These are phyloP conservation scores for Toxonevra muliebris DNA, from an alignment of 2,888 invertebrate genomes.

Conservation along the genomic window DNA sequence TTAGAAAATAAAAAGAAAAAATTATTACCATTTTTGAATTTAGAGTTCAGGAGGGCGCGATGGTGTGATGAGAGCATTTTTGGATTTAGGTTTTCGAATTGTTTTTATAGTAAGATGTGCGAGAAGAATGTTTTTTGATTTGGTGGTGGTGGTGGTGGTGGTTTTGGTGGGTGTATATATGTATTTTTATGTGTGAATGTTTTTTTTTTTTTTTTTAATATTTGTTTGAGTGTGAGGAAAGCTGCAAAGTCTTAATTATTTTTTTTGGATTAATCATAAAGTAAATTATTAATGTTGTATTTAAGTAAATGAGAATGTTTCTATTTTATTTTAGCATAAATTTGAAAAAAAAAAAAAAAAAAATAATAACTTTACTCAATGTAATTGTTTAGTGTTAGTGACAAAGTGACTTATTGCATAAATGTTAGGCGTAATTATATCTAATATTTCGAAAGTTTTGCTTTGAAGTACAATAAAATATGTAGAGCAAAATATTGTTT, in stretches of 20 bases:
- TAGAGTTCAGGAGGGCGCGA: constrained; percentile 22
- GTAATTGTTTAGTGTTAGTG: no score
- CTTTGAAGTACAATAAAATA: no score
- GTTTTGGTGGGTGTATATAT: constrained; percentile 18
- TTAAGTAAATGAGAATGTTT: no score
- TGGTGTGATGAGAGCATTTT: constrained; percentile 33
- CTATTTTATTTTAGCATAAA: no score
- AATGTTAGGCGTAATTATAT: no score
- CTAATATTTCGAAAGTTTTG: no score
- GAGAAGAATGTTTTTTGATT: no score
- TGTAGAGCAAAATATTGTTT: no score
- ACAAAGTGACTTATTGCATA: no score
- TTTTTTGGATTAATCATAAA: constrained; percentile 26
- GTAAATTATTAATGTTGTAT: no score
- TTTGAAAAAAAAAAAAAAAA: constrained; percentile 14
- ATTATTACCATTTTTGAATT: constrained; percentile 38
- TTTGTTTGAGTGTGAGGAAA: constrained; percentile 37
- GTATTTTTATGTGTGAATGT: constrained; percentile 1
- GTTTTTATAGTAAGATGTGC: constrained; percentile 29
- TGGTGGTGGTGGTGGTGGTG: constrained; percentile 22
- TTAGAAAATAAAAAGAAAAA: constrained; percentile 21
- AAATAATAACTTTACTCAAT: background rate
- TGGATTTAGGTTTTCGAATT: constrained; percentile 28
- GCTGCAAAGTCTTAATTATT: constrained; percentile 37
- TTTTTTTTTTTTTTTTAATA: no score